Evolutionary conservation across 2,888 invertebrate species (phyloP).

Genomic region (Xylota segnis): DNA sequence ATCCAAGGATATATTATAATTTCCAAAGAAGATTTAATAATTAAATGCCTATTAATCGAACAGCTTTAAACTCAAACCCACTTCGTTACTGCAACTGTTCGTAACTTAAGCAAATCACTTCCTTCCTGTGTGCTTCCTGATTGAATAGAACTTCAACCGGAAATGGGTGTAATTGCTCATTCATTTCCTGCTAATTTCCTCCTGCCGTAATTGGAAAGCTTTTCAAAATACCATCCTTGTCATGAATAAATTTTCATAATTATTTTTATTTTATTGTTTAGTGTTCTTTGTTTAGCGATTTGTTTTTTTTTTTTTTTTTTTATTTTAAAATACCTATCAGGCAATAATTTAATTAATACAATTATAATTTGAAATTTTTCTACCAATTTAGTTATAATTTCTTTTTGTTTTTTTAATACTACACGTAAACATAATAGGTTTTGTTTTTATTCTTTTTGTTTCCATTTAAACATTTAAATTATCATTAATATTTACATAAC

Average conservation of each 20-base stretch:
- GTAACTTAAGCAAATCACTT: neutral
- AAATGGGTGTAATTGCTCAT: neutral
- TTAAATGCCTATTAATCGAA: neutral
- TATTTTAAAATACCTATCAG: constrained; percentile 47
- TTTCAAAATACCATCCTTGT: neutral
- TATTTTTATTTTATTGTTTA: constrained; percentile 19
- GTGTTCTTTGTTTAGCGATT: constrained; percentile 61
- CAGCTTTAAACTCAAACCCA: neutral
- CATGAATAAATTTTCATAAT: neutral
- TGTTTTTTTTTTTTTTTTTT: constrained; percentile 25
- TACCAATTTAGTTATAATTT: constrained; percentile 57
- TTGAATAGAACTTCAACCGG: neutral
- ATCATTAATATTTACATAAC: constrained; percentile 64
- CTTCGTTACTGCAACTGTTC: neutral
- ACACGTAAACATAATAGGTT: constrained; percentile 54
- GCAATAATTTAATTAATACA: constrained; percentile 73
- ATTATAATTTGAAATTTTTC: constrained; percentile 59
- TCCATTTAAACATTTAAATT: constrained; percentile 32
- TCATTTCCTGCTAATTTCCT: neutral
- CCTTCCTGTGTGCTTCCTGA: neutral
- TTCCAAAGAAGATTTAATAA: constrained; percentile 60
- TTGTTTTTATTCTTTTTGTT: constrained; percentile 17
- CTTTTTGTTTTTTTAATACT: constrained; percentile 25
- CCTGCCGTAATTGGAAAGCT: too few species aligned
- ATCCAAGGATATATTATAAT: constrained; percentile 81